Evolutionary conservation across 1,140 invertebrate species (phyloP).

Genomic region (Capitella teleta): DNA sequence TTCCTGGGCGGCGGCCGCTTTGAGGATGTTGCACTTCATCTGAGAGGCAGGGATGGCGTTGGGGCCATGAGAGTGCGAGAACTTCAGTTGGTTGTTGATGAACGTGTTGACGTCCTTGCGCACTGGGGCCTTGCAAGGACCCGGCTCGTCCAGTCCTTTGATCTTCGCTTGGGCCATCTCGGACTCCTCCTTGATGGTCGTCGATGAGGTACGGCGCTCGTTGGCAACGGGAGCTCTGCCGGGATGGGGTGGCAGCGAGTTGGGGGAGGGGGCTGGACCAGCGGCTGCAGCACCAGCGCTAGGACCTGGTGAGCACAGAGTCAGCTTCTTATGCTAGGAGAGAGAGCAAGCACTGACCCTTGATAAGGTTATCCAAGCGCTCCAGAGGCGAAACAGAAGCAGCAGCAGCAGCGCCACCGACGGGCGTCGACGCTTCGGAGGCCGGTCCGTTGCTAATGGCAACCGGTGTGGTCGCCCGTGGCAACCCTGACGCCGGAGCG

Average conservation of each 20-base stretch:
- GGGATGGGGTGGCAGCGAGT: too few relatives aligned
- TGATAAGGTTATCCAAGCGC: constrained; percentile 52
- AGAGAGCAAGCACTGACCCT: too few relatives aligned
- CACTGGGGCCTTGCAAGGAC: constrained; percentile 13
- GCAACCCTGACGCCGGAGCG: too few relatives aligned
- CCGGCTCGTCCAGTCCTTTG: constrained; percentile 38
- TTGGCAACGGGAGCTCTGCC: too few relatives aligned
- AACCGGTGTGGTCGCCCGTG: too few relatives aligned
- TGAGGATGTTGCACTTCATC: constrained; percentile 88
- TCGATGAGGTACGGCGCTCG: too few relatives aligned
- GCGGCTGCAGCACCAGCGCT: too few relatives aligned
- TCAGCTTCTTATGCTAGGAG: too few relatives aligned
- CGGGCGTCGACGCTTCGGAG: constrained; percentile 4
- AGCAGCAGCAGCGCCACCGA: constrained; percentile 7
- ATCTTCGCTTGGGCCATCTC: constrained; percentile 38
- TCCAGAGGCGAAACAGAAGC: constrained; percentile 40
- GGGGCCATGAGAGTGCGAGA: constrained; percentile 35
- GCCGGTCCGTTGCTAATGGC: constrained; percentile 1
- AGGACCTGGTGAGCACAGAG: too few relatives aligned
- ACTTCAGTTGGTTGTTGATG: constrained; percentile 45
- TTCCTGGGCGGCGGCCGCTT: constrained; percentile 52
- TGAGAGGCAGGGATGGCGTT: constrained; percentile 69
- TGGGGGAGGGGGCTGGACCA: too few relatives aligned
- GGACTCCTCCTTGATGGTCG: constrained; percentile 37
- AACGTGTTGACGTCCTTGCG: constrained; percentile 41